Percentiles rank a stretch among this genome's conserved stretches.
Conservation (phyloP, 2,113 vertebrate genomes). For the Menura novaehollandiae region DNA sequence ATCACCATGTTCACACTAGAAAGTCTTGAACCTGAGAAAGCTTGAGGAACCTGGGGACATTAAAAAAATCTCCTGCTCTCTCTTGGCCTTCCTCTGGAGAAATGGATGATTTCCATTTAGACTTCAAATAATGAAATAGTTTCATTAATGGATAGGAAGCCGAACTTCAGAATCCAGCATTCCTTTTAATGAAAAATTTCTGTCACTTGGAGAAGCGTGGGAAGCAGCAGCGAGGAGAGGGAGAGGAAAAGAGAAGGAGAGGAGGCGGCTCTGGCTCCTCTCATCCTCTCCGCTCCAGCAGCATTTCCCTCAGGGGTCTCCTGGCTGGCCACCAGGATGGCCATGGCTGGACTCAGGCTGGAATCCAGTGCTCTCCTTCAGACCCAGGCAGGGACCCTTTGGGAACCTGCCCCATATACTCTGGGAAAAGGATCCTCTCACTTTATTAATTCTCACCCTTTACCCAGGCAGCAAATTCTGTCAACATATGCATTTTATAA, state of each 20-base stretch:
- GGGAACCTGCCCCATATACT: no score
- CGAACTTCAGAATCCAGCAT: neutral
- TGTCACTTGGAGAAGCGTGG: neutral
- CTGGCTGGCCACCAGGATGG: neutral
- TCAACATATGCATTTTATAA: neutral
- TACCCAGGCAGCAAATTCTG: neutral
- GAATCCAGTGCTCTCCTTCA: neutral
- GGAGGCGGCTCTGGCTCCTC: rapidly evolving
- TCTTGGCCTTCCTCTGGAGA: neutral
- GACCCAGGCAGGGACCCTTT: rapidly evolving
- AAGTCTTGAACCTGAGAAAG: neutral
- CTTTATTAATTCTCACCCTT: neutral
- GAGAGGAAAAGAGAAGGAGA: neutral
- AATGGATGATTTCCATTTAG: neutral
- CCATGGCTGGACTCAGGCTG: neutral
- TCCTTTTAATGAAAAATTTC: neutral
- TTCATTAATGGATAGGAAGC: neutral
- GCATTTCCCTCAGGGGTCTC: rapidly evolving
- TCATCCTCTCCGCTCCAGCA: neutral
- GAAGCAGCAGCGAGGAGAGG: neutral
- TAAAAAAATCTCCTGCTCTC: neutral
- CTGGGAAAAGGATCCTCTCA: neutral
- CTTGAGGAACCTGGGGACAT: neutral
- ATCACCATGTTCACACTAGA: neutral
- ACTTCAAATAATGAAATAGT: neutral